Evolutionary conservation across 1,140 invertebrate genomes (phyloP).

Genomic region (Cotesia chilonis): DNA sequence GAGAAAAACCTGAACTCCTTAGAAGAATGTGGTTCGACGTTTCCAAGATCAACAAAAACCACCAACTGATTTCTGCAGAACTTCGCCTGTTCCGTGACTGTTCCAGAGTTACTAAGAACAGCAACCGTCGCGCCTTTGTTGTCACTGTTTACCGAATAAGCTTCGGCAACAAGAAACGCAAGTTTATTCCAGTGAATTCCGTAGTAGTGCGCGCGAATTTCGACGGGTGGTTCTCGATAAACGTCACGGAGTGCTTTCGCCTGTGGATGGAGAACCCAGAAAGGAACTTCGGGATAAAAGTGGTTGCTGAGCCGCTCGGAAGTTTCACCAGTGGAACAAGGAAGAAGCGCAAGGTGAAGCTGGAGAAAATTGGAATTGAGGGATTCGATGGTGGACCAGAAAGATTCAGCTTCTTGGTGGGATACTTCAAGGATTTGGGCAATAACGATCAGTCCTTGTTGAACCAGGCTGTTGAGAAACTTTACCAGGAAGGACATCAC

Average conservation of each 20-base stretch:
- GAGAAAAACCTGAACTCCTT: slow-evolving; percentile 76
- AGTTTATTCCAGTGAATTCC: slow-evolving; percentile 39
- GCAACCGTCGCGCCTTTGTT: slow-evolving; percentile 33
- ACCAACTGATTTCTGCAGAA: slow-evolving; percentile 82
- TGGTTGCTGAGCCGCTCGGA: slow-evolving; percentile 72
- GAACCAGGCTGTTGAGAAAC: slow-evolving; percentile 66
- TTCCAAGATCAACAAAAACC: slow-evolving; percentile 72
- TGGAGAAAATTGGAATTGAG: slow-evolving; percentile 80
- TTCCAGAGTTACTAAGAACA: background rate
- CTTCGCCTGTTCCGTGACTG: slow-evolving; percentile 76
- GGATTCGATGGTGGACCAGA: slow-evolving; percentile 79
- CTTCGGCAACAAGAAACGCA: slow-evolving; percentile 52
- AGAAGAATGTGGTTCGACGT: slow-evolving; percentile 89
- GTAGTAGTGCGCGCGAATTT: slow-evolving; percentile 67
- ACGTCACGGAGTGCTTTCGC: slow-evolving; percentile 74
- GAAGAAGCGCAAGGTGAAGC: slow-evolving; percentile 73
- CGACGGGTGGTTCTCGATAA: slow-evolving; percentile 80
- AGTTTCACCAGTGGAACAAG: slow-evolving; percentile 42
- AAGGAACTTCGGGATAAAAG: slow-evolving; percentile 81
- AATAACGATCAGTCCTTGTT: slow-evolving; percentile 60
- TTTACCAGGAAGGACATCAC: slow-evolving; percentile 40
- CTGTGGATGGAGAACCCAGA: slow-evolving; percentile 77
- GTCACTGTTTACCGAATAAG: slow-evolving; percentile 39
- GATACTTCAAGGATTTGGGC: slow-evolving; percentile 77
- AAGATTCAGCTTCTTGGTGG: slow-evolving; percentile 88